A percentile compares a stretch with the other conserved stretches of the same genome.
phyloP scores from a whole-genome alignment of 2,888 invertebrate genomes.

The Drosophila ezoana region DNA sequence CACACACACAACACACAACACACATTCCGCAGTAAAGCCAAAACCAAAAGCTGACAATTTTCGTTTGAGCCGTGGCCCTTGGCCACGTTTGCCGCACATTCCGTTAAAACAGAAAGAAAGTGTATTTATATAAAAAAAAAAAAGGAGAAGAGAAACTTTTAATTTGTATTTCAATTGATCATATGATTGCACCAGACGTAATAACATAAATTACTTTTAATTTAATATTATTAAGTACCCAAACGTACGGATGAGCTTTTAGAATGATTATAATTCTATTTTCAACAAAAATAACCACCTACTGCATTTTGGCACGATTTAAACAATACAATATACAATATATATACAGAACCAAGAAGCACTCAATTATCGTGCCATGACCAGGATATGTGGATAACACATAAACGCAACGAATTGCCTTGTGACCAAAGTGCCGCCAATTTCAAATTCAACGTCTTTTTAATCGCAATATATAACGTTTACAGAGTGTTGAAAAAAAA shows the following conservation, averaged over 20 bases:
- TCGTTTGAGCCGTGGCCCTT: constrained; percentile 11
- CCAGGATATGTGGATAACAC: constrained; percentile 14
- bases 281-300: constrained; percentile 58
- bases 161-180: constrained; percentile 70
- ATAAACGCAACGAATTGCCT: constrained; percentile 38
- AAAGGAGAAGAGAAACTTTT: constrained; percentile 27
- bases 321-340: constrained; percentile 17
- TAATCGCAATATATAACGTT: constrained; percentile 33
- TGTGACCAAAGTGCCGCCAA: constrained; percentile 39
- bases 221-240: constrained; percentile 75
- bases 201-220: constrained; percentile 72
- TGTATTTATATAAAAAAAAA: constrained; percentile 40
- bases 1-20: constrained; percentile 14
- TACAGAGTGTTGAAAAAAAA: constrained; percentile 37
- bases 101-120: constrained; percentile 24
- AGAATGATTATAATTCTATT: constrained; percentile 69
- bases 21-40: constrained; percentile 70
- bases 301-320: constrained; percentile 45
- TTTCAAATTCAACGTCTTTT: constrained; percentile 13
- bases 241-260: constrained; percentile 55
- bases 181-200: constrained; percentile 52
- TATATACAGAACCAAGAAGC: constrained; percentile 25
- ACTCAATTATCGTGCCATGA: constrained; percentile 68
- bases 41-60: constrained; percentile 55
- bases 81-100: constrained; percentile 31